A percentile compares a stretch with the other conserved stretches of the same genome.
These are phyloP conservation scores for Parnassius smintheus DNA, from an alignment of 2,888 invertebrate species.

Conservation along the genomic window DNA sequence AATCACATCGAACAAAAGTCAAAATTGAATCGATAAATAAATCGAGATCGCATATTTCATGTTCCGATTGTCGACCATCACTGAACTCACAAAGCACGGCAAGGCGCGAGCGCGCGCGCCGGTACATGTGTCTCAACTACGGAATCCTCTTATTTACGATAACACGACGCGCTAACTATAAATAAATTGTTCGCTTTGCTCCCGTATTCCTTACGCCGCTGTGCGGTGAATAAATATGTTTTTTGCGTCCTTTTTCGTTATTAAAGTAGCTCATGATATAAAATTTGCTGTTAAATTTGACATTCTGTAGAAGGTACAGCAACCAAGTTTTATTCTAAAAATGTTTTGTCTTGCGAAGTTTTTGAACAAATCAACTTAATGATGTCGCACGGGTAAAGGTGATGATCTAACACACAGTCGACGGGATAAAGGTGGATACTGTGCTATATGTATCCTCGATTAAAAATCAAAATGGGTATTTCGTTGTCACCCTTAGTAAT, in stretches of 20 bases:
- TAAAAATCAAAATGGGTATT: no score
- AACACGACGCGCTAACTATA: slow-evolving; percentile 13
- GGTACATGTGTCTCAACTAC: slow-evolving; percentile 12
- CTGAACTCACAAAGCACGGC: not conserved
- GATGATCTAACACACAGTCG: no score
- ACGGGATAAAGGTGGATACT: no score
- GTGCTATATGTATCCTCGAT: no score
- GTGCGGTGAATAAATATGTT: slow-evolving; percentile 5
- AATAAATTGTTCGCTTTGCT: slow-evolving; percentile 22
- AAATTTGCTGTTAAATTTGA: not conserved
- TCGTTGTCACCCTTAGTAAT: no score
- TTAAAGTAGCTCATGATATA: not conserved
- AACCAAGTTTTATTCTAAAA: no score
- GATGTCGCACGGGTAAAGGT: no score
- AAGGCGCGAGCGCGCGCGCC: slow-evolving; percentile 20
- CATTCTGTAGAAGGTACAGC: no score
- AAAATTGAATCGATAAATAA: slow-evolving; percentile 6
- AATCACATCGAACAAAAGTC: slow-evolving; percentile 8
- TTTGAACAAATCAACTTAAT: no score
- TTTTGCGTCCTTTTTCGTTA: slow-evolving; percentile 12
- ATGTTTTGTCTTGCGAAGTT: no score
- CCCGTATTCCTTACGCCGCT: slow-evolving; percentile 14
- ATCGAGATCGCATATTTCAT: slow-evolving; percentile 1
- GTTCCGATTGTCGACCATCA: not conserved
- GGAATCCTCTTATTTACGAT: slow-evolving; percentile 25